Evolutionary conservation across 1,140 invertebrate genomes (phyloP), one percentile per base, ranked within the genome.

Genomic region (Neotoxoptera formosana): DNA sequence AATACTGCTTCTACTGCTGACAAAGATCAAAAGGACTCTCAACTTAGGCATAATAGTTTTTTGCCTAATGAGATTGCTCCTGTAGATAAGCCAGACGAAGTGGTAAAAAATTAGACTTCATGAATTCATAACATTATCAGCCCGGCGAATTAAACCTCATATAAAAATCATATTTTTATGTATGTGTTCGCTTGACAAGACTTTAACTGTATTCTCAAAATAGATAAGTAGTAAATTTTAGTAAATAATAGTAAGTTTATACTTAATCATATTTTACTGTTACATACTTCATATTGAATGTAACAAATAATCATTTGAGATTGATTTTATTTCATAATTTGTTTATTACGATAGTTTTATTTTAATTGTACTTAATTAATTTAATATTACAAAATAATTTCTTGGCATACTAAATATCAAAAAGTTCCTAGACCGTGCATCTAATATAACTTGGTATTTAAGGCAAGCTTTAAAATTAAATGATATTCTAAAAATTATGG

Each of bases 1-100:
- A 86, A 45, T 81, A 4, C 47, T 34, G 34, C 34, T 87, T 41
- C 83, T 34, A 86, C 45, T 25, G 21, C 45, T 20, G 93, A 93
- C 17, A 93, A 93, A 81, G 67, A 84, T 76, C 90, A 91, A 91
- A 91, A 91, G n/a, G 41, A 91, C 6, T 67, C 51, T 56, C 45
- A n/a, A 76, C 41, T 91, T 21, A 41, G 41, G 8, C 90, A 67
- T n/a, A 91, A 60, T 25, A 76, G 45, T 76, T 47, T 47, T 20
- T 34, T 36, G n/a, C 2, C 56, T 45, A 91, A n/a, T n/a, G n/a
- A 91, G n/a, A n/a, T 76, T 51, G 8, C 14, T n/a, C 8, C 51
- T 34, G 23, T 30, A 23, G 88, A 90, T 36, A 90, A 90, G 21
- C 34, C 30, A 56, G 88, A 90, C 8, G 30, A 90, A 56, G 25